These are phyloP conservation scores for Dermolepida albohirtum DNA, from an alignment of 2,888 invertebrate species.

Conservation along the genomic window DNA sequence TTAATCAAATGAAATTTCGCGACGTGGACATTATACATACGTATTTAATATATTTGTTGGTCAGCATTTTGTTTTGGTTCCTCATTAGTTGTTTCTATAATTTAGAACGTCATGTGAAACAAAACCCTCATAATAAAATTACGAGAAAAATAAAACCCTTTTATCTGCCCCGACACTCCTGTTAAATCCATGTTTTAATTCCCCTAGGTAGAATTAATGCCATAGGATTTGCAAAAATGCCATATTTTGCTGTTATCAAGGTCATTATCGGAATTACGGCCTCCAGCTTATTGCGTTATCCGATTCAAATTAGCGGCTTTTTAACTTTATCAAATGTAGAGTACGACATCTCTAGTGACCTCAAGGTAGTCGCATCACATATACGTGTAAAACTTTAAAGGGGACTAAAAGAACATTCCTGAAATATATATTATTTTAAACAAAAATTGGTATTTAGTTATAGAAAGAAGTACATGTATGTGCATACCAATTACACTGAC, in stretches of 20 bases:
- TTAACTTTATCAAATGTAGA: constrained; percentile 32
- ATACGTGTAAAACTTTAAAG: not conserved
- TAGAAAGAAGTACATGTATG: too few relatives aligned
- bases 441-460: too few relatives aligned
- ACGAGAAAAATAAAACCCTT: constrained; percentile 53
- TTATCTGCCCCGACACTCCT: constrained; percentile 48
- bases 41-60: too few relatives aligned
- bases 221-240: constrained; percentile 63
- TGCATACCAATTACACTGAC: too few relatives aligned
- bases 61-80: too few relatives aligned
- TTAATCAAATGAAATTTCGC: too few relatives aligned
- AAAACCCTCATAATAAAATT: constrained; percentile 50
- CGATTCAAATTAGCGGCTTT: constrained; percentile 41
- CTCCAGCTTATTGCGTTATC: constrained; percentile 42
- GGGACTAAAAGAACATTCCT: too few relatives aligned
- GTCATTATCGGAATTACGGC: constrained; percentile 64
- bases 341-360: not conserved
- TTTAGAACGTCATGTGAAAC: constrained; percentile 25
- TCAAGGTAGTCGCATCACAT: not conserved
- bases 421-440: too few relatives aligned
- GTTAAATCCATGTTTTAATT: constrained; percentile 54
- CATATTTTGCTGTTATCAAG: constrained; percentile 65
- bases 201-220: constrained; percentile 62
- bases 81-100: constrained; percentile 10
- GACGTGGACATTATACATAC: too few relatives aligned